Percentiles rank a stretch among this genome's conserved stretches.
These are phyloP conservation scores for Gambelia wislizenii DNA, from an alignment of 2,797 vertebrate genomes.

Conservation along the genomic window DNA sequence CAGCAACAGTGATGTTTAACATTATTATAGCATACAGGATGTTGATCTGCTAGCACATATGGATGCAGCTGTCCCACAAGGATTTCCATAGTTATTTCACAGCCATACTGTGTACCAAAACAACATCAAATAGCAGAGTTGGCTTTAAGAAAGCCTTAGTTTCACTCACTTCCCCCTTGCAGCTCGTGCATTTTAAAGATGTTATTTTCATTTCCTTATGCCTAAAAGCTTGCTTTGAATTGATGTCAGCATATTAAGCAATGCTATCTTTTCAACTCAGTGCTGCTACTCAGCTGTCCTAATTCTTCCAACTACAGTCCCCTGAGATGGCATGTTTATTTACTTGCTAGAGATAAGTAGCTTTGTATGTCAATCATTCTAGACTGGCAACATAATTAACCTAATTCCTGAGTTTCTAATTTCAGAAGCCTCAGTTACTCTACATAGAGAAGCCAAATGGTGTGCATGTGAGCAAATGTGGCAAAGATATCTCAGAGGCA, in stretches of 20 bases:
- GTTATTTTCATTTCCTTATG: not conserved
- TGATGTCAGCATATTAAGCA: conserved; percentile 10
- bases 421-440: not conserved
- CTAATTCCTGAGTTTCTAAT: conserved; percentile 12
- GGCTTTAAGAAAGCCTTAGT: not conserved
- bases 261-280: conserved; percentile 8
- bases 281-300: not conserved
- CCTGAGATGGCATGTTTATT: conserved; percentile 16
- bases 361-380: conserved; percentile 26
- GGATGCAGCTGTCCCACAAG: not conserved
- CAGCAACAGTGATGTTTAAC: not conserved
- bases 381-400: not conserved
- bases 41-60: not conserved
- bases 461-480: not conserved
- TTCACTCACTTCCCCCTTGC: not conserved
- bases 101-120: not conserved
- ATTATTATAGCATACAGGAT: not conserved
- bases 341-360: conserved; percentile 35
- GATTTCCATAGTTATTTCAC: not conserved
- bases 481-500: conserved; percentile 17
- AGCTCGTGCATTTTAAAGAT: not conserved
- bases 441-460: conserved; percentile 11
- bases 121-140: not conserved
- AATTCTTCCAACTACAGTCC: conserved; percentile 12
- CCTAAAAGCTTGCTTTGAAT: not conserved